These are phyloP conservation scores for Morinoia aosen DNA, from an alignment of 2,888 invertebrate species.

Conservation along the genomic window DNA sequence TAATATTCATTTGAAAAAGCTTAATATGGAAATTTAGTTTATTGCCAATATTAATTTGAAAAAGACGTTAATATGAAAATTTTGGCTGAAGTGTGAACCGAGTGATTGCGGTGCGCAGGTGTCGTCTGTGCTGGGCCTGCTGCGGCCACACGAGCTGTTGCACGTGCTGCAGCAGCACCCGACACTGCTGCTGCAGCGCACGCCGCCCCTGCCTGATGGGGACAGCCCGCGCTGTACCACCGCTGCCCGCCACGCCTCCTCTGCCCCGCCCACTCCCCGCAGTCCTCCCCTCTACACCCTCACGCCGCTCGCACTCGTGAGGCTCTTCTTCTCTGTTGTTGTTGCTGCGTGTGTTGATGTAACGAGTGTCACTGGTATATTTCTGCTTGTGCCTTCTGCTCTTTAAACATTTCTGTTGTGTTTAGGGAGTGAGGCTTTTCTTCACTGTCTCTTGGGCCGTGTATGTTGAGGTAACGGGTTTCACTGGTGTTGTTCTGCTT, in stretches of 20 bases:
- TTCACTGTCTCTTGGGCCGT: background rate
- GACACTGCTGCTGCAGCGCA: slow-evolving; percentile 71
- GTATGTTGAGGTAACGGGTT: too few relatives aligned
- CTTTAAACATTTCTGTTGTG: too few relatives aligned
- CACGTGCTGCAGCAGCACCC: slow-evolving; percentile 73
- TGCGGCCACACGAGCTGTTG: slow-evolving; percentile 72
- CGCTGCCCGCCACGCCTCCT: background rate
- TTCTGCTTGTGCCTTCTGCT: too few relatives aligned
- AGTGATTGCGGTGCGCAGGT: slow-evolving; percentile 52
- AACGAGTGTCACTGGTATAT: background rate
- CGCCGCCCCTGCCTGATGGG: background rate
- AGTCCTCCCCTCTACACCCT: background rate
- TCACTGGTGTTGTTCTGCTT: too few relatives aligned
- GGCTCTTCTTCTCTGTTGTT: too few relatives aligned
- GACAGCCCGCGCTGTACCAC: slow-evolving; percentile 34
- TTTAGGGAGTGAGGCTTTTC: too few relatives aligned
- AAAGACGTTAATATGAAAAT: too few relatives aligned
- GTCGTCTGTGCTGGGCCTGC: slow-evolving; percentile 72
- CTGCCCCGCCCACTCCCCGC: slow-evolving; percentile 21
- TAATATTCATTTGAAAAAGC: too few relatives aligned
- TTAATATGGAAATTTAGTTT: too few relatives aligned
- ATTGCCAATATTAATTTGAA: too few relatives aligned
- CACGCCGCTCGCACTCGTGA: slow-evolving; percentile 41
- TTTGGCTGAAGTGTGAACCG: background rate
- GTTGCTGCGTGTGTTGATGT: background rate